Evolutionary conservation across 2,797 vertebrate genomes (phyloP).

Genomic region (Falco cherrug): DNA sequence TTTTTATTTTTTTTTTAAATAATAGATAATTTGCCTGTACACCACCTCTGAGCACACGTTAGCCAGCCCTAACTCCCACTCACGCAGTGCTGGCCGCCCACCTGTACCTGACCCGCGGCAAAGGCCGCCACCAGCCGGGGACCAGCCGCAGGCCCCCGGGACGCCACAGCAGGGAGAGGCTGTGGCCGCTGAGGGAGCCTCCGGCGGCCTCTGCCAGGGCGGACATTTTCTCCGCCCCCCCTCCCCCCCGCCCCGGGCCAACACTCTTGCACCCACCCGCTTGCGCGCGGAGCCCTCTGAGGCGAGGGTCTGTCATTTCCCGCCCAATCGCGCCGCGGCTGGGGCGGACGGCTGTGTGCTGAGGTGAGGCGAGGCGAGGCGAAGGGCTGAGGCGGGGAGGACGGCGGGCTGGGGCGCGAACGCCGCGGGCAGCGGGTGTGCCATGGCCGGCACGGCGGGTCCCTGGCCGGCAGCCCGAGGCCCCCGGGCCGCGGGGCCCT

Average conservation of each 20-base stretch:
- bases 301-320: background rate
- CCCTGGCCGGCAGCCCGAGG: background rate
- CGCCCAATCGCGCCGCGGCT: background rate
- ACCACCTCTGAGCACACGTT: background rate
- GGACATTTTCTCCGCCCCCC: background rate
- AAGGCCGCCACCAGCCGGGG: background rate
- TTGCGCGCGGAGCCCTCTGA: background rate
- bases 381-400: too few relatives aligned
- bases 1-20: too few relatives aligned
- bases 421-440: background rate
- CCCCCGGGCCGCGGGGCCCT: background rate
- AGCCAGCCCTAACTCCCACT: background rate
- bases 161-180: background rate
- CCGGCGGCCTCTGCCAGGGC: background rate
- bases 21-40: background rate
- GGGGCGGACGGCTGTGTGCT: background rate
- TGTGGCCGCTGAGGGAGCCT: background rate
- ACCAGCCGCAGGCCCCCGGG: background rate
- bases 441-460: background rate
- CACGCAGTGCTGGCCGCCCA: background rate
- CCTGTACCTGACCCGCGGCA: background rate
- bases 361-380: background rate
- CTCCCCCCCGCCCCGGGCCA: too few relatives aligned
- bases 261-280: background rate
- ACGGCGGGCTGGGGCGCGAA: too few relatives aligned